A percentile compares a stretch with the other conserved stretches of the same genome.
phyloP scores from a whole-genome alignment of 2,888 invertebrate genomes.

The Monochamus alternatus region DNA sequence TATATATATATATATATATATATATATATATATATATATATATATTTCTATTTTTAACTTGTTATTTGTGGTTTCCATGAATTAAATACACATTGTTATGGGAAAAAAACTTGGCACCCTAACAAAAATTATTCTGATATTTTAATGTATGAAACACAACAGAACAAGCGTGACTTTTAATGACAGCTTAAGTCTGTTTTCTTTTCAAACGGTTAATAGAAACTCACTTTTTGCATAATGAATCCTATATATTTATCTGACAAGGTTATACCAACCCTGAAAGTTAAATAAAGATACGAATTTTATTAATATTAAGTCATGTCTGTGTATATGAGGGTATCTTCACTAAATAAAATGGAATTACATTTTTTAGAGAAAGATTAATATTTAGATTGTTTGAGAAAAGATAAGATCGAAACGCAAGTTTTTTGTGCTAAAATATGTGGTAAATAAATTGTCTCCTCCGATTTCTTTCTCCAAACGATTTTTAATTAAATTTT shows the following conservation, averaged over 20 bases:
- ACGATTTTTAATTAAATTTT: too few relatives aligned
- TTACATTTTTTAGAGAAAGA: too few relatives aligned
- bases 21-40: too few relatives aligned
- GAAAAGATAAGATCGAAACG: too few relatives aligned
- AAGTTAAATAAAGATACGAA: not conserved
- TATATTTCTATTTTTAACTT: too few relatives aligned
- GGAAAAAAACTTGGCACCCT: not conserved
- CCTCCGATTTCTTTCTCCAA: too few relatives aligned
- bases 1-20: too few relatives aligned
- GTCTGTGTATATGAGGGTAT: not conserved
- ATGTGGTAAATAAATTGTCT: too few relatives aligned
- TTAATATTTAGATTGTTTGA: too few relatives aligned
- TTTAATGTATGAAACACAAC: not conserved
- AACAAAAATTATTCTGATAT: not conserved
- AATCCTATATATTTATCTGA: not conserved
- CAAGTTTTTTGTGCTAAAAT: too few relatives aligned
- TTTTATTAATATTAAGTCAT: not conserved
- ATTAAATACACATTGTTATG: not conserved
- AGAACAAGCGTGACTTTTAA: not conserved
- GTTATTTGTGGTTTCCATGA: too few relatives aligned
- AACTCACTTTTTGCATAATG: not conserved
- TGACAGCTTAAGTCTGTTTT: not conserved
- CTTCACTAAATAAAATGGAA: not conserved
- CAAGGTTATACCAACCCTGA: not conserved
- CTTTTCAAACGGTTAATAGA: not conserved